A percentile compares a stretch with the other conserved stretches of the same genome.
Conservation (phyloP, 64 coral and sea anemone genomes). For the Actinia equina region DNA sequence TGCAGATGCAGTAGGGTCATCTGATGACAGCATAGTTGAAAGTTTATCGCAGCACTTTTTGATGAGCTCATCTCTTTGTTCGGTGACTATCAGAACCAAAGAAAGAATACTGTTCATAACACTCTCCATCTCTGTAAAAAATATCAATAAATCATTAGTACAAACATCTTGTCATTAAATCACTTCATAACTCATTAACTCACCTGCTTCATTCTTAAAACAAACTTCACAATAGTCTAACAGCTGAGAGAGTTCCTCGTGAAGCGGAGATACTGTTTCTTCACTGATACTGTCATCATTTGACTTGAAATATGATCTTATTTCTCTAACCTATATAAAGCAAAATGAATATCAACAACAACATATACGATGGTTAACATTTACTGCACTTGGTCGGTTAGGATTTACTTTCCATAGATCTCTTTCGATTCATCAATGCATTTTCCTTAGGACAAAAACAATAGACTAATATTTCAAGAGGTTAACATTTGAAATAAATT, state of each 20-base stretch:
- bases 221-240: constrained; percentile 67
- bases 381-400: too few species aligned
- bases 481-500: too few species aligned
- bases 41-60: constrained; percentile 79
- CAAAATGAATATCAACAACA: neutral
- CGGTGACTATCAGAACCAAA: constrained; percentile 71
- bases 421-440: too few species aligned
- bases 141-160: neutral
- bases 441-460: too few species aligned
- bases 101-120: constrained; percentile 96
- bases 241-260: constrained; percentile 74
- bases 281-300: constrained; percentile 76
- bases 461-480: too few species aligned
- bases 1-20: constrained; percentile 55
- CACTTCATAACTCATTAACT: neutral
- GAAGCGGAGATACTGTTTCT: constrained; percentile 61
- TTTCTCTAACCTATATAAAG: constrained; percentile 59
- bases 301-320: constrained; percentile 63
- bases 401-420: too few species aligned
- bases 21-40: constrained; percentile 29
- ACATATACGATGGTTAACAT: too few species aligned
- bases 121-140: constrained; percentile 80
- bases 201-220: constrained; percentile 72
- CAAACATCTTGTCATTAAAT: neutral
- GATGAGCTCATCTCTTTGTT: constrained; percentile 86